A percentile compares a stretch with the other conserved stretches of the same genome.
These are phyloP conservation scores for Megalurothrips usitatus DNA, from an alignment of 2,888 invertebrate species.

Conservation along the genomic window DNA sequence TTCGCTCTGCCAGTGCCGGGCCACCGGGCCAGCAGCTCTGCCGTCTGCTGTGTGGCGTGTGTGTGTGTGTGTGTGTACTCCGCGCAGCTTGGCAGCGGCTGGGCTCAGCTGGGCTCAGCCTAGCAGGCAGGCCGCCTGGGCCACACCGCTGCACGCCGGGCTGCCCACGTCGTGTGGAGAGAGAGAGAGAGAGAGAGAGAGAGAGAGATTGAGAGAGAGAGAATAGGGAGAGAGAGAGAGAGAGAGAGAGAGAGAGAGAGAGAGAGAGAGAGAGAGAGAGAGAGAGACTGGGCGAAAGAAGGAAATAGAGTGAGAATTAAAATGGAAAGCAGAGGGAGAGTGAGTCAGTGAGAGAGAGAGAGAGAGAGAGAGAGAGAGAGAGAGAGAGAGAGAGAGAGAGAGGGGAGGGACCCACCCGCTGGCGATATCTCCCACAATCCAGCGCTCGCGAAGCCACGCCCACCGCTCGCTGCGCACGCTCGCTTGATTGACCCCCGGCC, in stretches of 20 bases:
- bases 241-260: slow-evolving; percentile 1
- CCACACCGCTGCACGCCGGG: neutral
- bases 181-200: neutral
- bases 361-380: neutral
- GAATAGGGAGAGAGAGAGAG: neutral
- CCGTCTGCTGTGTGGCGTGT: no score
- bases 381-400: neutral
- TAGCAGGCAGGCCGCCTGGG: neutral
- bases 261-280: neutral
- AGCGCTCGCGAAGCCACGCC: no score
- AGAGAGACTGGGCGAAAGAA: neutral
- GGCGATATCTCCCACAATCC: no score
- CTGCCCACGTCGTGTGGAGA: neutral
- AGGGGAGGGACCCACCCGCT: neutral
- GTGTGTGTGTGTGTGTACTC: no score
- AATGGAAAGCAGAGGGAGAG: neutral
- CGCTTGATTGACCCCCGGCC: no score
- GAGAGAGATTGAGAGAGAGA: neutral
- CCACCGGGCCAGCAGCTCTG: no score
- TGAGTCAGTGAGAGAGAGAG: neutral
- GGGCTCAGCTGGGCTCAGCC: neutral
- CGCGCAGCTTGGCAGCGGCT: no score
- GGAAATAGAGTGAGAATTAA: neutral
- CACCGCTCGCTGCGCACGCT: no score
- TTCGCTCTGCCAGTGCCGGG: no score